Evolutionary conservation across 2,113 vertebrate genomes (phyloP), one percentile per base, ranked within the genome.

Genomic region (zebrafish (Danio rerio)): DNA sequence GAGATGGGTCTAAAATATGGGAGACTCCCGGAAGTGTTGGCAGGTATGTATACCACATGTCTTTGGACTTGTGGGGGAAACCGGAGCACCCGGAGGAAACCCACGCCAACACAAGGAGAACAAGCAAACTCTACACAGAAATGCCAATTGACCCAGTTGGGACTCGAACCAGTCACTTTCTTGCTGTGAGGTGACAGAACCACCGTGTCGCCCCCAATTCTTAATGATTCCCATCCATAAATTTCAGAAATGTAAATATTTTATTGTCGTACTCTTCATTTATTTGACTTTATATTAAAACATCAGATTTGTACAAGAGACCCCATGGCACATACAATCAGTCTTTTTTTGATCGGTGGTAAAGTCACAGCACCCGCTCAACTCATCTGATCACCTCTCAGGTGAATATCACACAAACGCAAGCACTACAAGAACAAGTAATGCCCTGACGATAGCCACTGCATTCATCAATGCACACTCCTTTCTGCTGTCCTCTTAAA

Each of bases 391-490:
- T 59, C 53, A 59, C 31, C 53, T 45, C 40, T 58, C 55, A 59
- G 58, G 18, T 75, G 55, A 75, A 75, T 59, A 21, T 75, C n/a
- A 75, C 72, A 59, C 16, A 43, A 40, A 56, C 10, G 45, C 6
- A 45, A 15, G 31, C 31, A 31, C 31, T 7, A 11, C 40, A 18
- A 59, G 55, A 42, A 47, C 55, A 18, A 74, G 15, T 18, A 20
- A n/a, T 18, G n/a, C 55, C 15, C 21, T 47, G 18, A 18, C 15
- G 49, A 52, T 16, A 71, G 20, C 20, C 5, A 49, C 52, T 69
- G 9, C 53, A 59, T 13, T 58, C 42, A 45, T n/a, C 55, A 16
- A 20, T 55, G n/a, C 31, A 43, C 31, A 55, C 50, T 40, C 20
- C 13, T 31, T 63, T 63, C 61, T 42, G 31, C n/a, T 45, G n/a